Conservation (phyloP, 2,888 invertebrate species). For the Sesia bembeciformis region DNA sequence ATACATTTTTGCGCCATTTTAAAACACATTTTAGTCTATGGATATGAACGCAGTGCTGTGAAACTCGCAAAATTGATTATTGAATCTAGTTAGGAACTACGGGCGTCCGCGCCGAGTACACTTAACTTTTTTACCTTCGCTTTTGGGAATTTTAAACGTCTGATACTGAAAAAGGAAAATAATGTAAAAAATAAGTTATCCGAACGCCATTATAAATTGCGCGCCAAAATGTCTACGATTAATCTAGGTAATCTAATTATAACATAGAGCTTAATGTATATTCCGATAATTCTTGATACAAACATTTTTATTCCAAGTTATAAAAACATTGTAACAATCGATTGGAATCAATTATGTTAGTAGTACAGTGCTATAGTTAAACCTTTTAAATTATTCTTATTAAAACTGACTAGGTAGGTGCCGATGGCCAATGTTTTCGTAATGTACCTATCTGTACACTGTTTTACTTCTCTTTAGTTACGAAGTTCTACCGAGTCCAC, state of each 20-base stretch:
- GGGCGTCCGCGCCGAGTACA: slow-evolving; percentile 27
- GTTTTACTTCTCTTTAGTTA: neutral
- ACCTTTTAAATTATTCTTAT: neutral
- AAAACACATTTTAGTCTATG: slow-evolving; percentile 9
- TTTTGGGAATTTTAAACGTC: slow-evolving; percentile 24
- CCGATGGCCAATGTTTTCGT: no score
- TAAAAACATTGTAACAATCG: no score
- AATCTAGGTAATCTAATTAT: neutral
- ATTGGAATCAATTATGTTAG: no score
- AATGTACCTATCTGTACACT: no score
- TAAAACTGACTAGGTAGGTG: neutral
- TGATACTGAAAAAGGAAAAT: neutral
- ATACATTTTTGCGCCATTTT: neutral
- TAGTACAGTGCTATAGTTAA: neutral
- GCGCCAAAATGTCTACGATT: neutral
- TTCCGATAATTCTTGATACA: neutral
- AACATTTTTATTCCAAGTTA: no score
- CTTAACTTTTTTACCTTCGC: slow-evolving; percentile 37
- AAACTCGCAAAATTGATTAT: slow-evolving; percentile 61
- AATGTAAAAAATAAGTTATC: neutral
- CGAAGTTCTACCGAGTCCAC: neutral
- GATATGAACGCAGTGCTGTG: slow-evolving; percentile 19
- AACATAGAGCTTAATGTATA: no score
- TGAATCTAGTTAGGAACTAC: slow-evolving; percentile 68
- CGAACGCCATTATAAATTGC: neutral